Base-by-base conservation (phyloP, 2,888 invertebrate species). In the Dynastes hyllus region DNA sequence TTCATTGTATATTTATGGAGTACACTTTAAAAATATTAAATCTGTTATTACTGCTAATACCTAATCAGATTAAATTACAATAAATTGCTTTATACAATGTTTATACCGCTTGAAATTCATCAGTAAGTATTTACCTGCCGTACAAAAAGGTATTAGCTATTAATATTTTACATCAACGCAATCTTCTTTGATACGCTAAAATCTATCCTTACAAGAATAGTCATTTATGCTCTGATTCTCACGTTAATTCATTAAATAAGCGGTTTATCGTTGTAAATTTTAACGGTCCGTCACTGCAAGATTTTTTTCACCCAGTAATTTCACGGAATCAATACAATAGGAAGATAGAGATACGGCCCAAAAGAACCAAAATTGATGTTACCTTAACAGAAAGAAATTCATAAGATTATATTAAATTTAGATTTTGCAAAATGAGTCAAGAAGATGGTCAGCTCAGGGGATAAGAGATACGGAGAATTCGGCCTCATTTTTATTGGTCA, bases 231-330 rank as follows among this genome's bases (percentile, higher is more conserved):
- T 69, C 69, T 53, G 69, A 69, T 69, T 69, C 69, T 51, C 69
- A 13, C 4, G 51, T 4, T 51, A 69, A 69, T 51, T 51, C 27
- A 9, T 51, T 69, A 29, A 29, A 69, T 27, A 6, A 69, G n/a
- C 69, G 29, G 53, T 69, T 67, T 22, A 51, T 69, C 69, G 51
- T 27, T 51, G 69, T 51, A 69, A 50, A 69, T 27, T 69, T 69
- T 69, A 69, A 69, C 69, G 69, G 69, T 69, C 50, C 51, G 27
- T 53, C 69, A 40, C 69, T 69, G 51, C 50, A n/a, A 69, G 69
- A 1, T 13, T 69, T 11, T 5, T 27, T 22, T 22, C 55, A 16
- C n/a, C 16, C 3, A 16, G 22, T 22, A 29, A 40, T 69, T 69
- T 69, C 27, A n/a, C 27, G 69, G 27, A 50, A 53, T 45, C 8